phyloP scores from a whole-genome alignment of 1,140 invertebrate species.

The Oscheius sp. region DNA sequence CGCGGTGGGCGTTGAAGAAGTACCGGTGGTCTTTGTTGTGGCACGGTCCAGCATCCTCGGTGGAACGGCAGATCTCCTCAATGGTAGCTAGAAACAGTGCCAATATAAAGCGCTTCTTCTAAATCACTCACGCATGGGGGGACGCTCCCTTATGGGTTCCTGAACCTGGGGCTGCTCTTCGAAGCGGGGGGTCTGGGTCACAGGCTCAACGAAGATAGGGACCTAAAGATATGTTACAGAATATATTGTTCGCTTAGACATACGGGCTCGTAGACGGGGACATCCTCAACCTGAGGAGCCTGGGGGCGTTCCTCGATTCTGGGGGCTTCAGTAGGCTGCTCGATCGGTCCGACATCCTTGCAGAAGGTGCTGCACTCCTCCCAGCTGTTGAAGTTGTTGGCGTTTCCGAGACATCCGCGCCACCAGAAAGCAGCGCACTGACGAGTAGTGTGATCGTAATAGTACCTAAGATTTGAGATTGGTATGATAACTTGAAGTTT shows the following conservation, averaged over 20 bases:
- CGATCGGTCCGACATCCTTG: constrained; percentile 56
- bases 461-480: no score
- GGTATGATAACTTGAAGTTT: no score
- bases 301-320: background rate
- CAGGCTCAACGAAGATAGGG: background rate
- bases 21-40: constrained; percentile 34
- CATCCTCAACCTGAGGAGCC: constrained; percentile 5
- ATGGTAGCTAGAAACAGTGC: constrained; percentile 2
- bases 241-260: no score
- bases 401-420: constrained; percentile 79
- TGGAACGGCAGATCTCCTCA: constrained; percentile 39
- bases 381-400: constrained; percentile 76
- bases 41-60: constrained; percentile 44
- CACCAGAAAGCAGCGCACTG: constrained; percentile 76
- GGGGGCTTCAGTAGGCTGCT: constrained; percentile 25
- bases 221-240: background rate
- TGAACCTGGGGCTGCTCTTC: background rate
- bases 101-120: background rate
- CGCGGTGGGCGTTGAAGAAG: constrained; percentile 19
- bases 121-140: constrained; percentile 12
- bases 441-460: constrained; percentile 72
- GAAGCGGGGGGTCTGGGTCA: background rate
- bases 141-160: constrained; percentile 7
- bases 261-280: constrained; percentile 6
- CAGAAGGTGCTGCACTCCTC: constrained; percentile 79